Percentiles rank a stretch among this genome's conserved stretches.
phyloP scores from a whole-genome alignment of 2,113 vertebrate genomes.

The Hydropotes inermis region DNA sequence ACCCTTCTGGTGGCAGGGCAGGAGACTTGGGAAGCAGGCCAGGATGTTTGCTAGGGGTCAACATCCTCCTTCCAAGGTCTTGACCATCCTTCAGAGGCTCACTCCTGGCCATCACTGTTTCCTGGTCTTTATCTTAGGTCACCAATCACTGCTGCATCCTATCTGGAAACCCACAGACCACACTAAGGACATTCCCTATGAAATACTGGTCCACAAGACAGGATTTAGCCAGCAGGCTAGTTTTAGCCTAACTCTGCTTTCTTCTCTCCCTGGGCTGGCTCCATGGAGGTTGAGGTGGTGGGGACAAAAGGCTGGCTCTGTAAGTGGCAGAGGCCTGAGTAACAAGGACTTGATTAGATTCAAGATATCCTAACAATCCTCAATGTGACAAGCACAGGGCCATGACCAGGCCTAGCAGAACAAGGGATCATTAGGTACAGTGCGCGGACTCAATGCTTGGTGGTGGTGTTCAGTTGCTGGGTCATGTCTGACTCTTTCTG shows the following conservation, averaged over 20 bases:
- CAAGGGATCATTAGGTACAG: not conserved
- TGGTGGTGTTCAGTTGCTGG: not conserved
- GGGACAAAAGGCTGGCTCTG: not conserved
- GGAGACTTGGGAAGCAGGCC: not conserved
- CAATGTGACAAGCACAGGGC: not conserved
- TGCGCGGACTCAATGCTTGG: not conserved
- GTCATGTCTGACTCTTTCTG: not conserved
- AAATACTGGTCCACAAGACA: not conserved
- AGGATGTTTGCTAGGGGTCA: fast-evolving
- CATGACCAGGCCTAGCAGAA: not conserved
- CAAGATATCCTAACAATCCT: not conserved
- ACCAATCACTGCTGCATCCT: not conserved
- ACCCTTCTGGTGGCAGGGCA: not conserved
- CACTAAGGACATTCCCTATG: not conserved
- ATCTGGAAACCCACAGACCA: not conserved
- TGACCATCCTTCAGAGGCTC: not conserved
- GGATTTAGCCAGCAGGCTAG: not conserved
- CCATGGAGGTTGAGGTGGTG: not conserved
- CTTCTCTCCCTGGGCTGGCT: not conserved
- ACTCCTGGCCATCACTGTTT: not conserved
- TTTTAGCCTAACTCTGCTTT: not conserved
- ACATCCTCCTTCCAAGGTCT: not conserved
- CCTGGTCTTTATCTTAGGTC: not conserved
- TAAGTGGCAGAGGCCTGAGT: not conserved
- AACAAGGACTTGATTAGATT: not conserved